Conservation (phyloP, 2,113 vertebrate species). For the Chaetops frenatus region DNA sequence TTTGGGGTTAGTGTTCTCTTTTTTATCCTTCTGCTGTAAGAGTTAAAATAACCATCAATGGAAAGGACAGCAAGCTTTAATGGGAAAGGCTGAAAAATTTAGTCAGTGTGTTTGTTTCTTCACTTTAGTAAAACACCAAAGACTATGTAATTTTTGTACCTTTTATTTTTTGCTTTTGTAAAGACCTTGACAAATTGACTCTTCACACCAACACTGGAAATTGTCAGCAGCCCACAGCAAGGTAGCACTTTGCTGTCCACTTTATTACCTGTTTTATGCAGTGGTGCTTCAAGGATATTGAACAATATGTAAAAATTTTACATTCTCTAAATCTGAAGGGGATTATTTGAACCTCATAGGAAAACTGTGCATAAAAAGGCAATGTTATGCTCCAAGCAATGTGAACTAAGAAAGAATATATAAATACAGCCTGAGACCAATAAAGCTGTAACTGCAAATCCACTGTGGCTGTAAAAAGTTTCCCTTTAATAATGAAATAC, state of each 20-base stretch:
- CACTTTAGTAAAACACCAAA: neutral
- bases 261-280: neutral
- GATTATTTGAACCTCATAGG: neutral
- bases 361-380: neutral
- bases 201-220: neutral
- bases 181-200: neutral
- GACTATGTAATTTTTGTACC: neutral
- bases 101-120: neutral
- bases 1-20: neutral
- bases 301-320: constrained; percentile 9
- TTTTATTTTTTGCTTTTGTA: neutral
- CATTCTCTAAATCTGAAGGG: constrained; percentile 4
- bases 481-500: constrained; percentile 53
- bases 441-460: constrained; percentile 44
- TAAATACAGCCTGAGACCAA: constrained; percentile 23
- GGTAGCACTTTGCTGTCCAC: neutral
- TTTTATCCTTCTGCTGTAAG: neutral
- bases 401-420: constrained; percentile 31
- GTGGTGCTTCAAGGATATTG: neutral
- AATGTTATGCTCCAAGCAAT: constrained; percentile 19
- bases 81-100: neutral
- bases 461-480: constrained; percentile 18
- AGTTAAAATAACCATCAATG: neutral
- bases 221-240: neutral
- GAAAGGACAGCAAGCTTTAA: neutral